A percentile compares a stretch with the other conserved stretches of the same genome.
phyloP scores from a whole-genome alignment of 2,888 invertebrate species.

The Drosophila vallismaia region DNA sequence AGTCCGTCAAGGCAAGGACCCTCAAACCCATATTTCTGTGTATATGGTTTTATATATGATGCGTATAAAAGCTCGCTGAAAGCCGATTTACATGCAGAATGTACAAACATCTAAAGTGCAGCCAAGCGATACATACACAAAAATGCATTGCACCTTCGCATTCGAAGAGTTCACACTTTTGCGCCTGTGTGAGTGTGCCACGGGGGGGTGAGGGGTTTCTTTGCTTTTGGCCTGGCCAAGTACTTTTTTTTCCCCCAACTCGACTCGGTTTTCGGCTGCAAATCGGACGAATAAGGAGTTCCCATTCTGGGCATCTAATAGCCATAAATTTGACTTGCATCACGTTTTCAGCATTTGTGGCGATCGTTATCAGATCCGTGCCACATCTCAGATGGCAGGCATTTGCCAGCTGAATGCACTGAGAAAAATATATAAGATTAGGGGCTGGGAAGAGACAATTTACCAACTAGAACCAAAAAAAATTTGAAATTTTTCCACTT shows the following conservation, averaged over 20 bases:
- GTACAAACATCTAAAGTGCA: slow-evolving; percentile 56
- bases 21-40: slow-evolving; percentile 24
- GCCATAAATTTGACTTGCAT: slow-evolving; percentile 67
- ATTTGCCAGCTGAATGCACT: slow-evolving; percentile 31
- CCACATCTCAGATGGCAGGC: slow-evolving; percentile 31
- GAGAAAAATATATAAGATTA: no score
- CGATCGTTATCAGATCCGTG: slow-evolving; percentile 59
- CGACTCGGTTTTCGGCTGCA: slow-evolving; percentile 41
- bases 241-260: slow-evolving; percentile 10
- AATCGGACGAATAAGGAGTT: slow-evolving; percentile 47
- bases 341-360: slow-evolving; percentile 67
- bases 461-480: background rate
- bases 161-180: slow-evolving; percentile 70
- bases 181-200: slow-evolving; percentile 11
- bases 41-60: slow-evolving; percentile 11
- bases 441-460: no score
- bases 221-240: slow-evolving; percentile 36
- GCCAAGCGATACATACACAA: slow-evolving; percentile 65
- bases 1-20: slow-evolving; percentile 58
- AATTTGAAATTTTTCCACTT: no score
- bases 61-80: slow-evolving; percentile 40
- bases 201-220: slow-evolving; percentile 6
- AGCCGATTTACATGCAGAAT: slow-evolving; percentile 53
- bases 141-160: slow-evolving; percentile 63
- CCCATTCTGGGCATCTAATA: slow-evolving; percentile 51